Conservation (phyloP, 2,797 vertebrate species). For the Spheniscus humboldti region DNA sequence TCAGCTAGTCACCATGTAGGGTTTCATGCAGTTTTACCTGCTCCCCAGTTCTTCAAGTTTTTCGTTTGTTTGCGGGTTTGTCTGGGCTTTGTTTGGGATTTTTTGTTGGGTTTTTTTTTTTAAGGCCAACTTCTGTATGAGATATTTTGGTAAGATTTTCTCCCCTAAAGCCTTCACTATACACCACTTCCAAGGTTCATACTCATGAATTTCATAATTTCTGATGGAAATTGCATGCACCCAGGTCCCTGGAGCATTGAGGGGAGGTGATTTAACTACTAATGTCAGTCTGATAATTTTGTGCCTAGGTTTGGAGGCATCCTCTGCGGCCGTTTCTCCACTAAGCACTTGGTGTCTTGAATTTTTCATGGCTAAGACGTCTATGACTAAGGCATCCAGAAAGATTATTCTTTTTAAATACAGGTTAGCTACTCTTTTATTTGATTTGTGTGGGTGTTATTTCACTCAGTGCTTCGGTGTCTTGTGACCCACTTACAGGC, state of each 20-base stretch:
- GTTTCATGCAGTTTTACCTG: neutral
- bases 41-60: neutral
- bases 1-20: neutral
- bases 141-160: neutral
- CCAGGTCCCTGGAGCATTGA: neutral
- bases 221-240: neutral
- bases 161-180: neutral
- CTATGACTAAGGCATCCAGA: slow-evolving; percentile 19
- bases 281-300: slow-evolving; percentile 24
- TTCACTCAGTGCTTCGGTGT: neutral
- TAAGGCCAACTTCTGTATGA: neutral
- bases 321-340: neutral
- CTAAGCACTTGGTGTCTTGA: slow-evolving; percentile 23
- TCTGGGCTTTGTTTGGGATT: neutral
- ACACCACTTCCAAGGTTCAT: neutral
- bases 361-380: slow-evolving; percentile 39
- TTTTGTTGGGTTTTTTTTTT: neutral
- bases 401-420: slow-evolving; percentile 59
- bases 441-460: slow-evolving; percentile 50
- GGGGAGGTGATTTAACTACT: neutral
- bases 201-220: neutral
- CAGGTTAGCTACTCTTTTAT: slow-evolving; percentile 51
- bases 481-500: slow-evolving; percentile 64
- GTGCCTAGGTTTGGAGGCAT: neutral
- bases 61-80: neutral